Percentiles rank a stretch among this genome's conserved stretches.
phyloP scores from a whole-genome alignment of 2,113 vertebrate species.

The Synchiropus splendidus region DNA sequence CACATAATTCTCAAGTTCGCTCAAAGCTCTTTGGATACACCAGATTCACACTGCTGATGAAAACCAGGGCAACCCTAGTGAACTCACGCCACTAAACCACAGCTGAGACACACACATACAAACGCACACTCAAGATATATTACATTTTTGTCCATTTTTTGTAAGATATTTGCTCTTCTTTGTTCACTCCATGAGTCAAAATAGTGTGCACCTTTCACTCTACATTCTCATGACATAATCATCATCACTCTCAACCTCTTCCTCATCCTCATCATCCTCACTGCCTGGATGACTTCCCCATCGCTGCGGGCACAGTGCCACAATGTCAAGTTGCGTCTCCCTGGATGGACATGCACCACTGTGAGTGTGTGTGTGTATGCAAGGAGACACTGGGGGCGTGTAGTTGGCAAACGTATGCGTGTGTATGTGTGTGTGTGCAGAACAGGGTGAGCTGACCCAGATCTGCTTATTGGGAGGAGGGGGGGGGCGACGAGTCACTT shows the following conservation, averaged over 20 bases:
- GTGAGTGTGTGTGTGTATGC: slow-evolving; percentile 10
- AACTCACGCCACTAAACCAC: too few species aligned
- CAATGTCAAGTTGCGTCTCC: slow-evolving; percentile 43
- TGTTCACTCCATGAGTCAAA: too few species aligned
- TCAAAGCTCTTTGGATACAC: slow-evolving; percentile 6
- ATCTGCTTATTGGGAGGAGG: slow-evolving; percentile 64
- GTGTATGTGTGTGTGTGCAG: slow-evolving; percentile 18
- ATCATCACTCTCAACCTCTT: slow-evolving; percentile 26
- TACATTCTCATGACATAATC: slow-evolving; percentile 8
- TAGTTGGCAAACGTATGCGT: slow-evolving; percentile 10
- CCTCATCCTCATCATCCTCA: slow-evolving; percentile 25
- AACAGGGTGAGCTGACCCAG: slow-evolving; percentile 57
- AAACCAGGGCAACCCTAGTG: too few species aligned
- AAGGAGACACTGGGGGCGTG: not conserved
- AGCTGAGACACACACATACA: not conserved
- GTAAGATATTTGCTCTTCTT: too few species aligned
- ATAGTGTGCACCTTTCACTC: too few species aligned
- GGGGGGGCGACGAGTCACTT: slow-evolving; percentile 50
- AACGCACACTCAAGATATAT: slow-evolving; percentile 1
- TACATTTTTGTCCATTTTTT: too few species aligned
- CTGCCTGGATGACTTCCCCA: slow-evolving; percentile 45
- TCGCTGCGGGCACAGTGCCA: slow-evolving; percentile 30
- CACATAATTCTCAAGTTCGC: too few species aligned
- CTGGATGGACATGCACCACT: slow-evolving; percentile 18
- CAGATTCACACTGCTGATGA: slow-evolving; percentile 9